Evolutionary conservation across 2,888 invertebrate species (phyloP).

Genomic region (Leptodirus hochenwartii): DNA sequence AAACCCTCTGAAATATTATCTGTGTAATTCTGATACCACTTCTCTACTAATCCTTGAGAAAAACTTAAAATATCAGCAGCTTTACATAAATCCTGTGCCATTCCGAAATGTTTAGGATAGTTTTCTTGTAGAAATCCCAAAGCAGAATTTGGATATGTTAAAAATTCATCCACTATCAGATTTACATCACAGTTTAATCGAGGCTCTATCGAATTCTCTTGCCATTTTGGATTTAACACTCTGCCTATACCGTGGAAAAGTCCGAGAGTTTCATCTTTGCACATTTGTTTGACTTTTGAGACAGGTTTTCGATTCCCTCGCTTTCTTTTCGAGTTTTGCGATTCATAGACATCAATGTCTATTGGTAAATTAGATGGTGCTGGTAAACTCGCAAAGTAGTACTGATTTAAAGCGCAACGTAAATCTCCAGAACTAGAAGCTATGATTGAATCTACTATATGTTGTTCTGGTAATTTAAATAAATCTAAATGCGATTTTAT

Average conservation of each 20-base stretch:
- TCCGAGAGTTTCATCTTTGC: slow-evolving; percentile 50
- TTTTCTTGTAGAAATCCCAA: slow-evolving; percentile 55
- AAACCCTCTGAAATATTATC: slow-evolving; percentile 32
- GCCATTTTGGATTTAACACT: slow-evolving; percentile 57
- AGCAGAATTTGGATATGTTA: slow-evolving; percentile 45
- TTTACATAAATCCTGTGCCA: slow-evolving; percentile 38
- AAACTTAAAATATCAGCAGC: slow-evolving; percentile 51
- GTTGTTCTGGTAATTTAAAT: slow-evolving; percentile 34
- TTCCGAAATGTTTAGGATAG: slow-evolving; percentile 50
- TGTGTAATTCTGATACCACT: slow-evolving; percentile 36
- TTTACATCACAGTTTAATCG: slow-evolving; percentile 42
- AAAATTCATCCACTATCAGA: slow-evolving; percentile 46
- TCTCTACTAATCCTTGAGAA: slow-evolving; percentile 45
- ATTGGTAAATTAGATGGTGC: slow-evolving; percentile 28
- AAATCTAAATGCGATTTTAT: slow-evolving; percentile 33
- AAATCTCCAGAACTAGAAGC: slow-evolving; percentile 63
- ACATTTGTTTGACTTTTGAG: slow-evolving; percentile 27
- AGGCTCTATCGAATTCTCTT: slow-evolving; percentile 23
- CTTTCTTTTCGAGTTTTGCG: background rate
- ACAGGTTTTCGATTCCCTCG: slow-evolving; percentile 1
- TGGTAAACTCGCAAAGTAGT: slow-evolving; percentile 63
- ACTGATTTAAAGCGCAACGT: slow-evolving; percentile 62
- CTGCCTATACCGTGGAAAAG: slow-evolving; percentile 59
- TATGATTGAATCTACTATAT: slow-evolving; percentile 48
- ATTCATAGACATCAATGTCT: background rate